Percentiles rank a stretch among this genome's conserved stretches.
Evolutionary conservation across 2,888 invertebrate species (phyloP).

Genomic region (Epinotia bilunana): DNA sequence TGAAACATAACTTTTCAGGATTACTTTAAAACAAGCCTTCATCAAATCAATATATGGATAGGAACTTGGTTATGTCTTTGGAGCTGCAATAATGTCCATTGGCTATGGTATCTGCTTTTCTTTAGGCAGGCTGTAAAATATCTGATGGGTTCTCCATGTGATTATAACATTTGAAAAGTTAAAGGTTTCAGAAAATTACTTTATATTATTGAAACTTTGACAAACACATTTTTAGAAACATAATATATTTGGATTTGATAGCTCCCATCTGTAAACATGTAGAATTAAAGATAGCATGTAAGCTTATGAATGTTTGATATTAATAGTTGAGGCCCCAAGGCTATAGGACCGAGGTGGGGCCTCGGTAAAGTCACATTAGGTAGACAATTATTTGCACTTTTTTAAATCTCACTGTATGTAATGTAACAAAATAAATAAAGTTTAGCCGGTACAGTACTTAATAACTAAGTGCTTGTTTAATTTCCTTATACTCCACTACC

Average conservation of each 20-base stretch:
- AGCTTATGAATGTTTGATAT: conserved; percentile 66
- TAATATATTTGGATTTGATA: background rate
- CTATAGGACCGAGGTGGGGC: conserved; percentile 11
- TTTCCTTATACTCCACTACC: background rate
- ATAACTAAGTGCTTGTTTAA: conserved; percentile 20
- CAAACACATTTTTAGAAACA: background rate
- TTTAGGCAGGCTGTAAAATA: too few species aligned
- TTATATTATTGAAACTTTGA: background rate
- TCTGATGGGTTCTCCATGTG: too few species aligned
- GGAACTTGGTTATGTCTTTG: too few species aligned
- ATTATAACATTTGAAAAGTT: background rate
- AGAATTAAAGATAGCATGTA: conserved; percentile 48
- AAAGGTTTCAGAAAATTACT: background rate
- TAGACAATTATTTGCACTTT: conserved; percentile 75
- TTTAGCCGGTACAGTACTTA: conserved; percentile 39
- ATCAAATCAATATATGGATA: too few species aligned
- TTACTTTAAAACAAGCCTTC: background rate
- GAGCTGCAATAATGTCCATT: too few species aligned
- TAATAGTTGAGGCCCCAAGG: conserved; percentile 49
- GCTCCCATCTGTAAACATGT: conserved; percentile 12
- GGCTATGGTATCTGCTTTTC: too few species aligned
- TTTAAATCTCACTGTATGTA: conserved; percentile 66
- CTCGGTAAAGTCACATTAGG: conserved; percentile 47
- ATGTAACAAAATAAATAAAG: conserved; percentile 57
- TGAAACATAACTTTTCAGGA: too few species aligned